Base-by-base conservation (phyloP, 2,888 invertebrate genomes). In the Carcina quercana region DNA sequence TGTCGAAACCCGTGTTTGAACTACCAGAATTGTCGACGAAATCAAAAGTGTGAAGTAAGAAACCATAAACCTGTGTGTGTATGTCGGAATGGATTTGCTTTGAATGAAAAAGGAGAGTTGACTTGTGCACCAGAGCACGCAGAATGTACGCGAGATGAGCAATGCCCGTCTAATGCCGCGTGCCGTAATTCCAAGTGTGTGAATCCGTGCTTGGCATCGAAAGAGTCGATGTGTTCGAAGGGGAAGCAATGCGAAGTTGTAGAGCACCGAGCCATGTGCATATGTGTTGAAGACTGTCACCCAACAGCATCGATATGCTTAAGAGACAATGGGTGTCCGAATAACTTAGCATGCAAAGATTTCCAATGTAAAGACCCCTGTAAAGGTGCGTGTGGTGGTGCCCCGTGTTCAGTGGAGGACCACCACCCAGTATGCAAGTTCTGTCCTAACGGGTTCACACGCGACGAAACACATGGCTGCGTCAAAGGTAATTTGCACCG, bases 361-460 rank as follows among this genome's bases (percentile, higher is more conserved):
- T 95, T 92, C 78, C 90, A 93, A 84, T 96, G 96, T 76, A 89
- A 94, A 84, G 93, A 96, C 84, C 96, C 96, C 50, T 96, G 96
- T 85, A 87, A 88, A 71, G 90, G 90, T 66, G 91, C 92, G 64
- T 92, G 91, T 76, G 95, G 95, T 83, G 92, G 93, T 59, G 91
- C 94, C 53, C 95, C 96, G 60, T 96, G 96, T 87, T 92, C 91
- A 84, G 95, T 95, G 60, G 94, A 95, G 89, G 94, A 95, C 82
- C 96, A 96, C 87, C 94, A 92, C 86, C 93, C 96, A 57, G 91
- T 93, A 80, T 96, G 96, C 92, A 94, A 95, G 90, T 95, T 94
- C 89, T 96, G 96, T 88, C 95, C 96, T 69, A 89, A 89, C 82
- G 96, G 95, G 87, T 96, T 92, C 88, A 91, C 91, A 86, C 91